Conservation (phyloP, 2,888 invertebrate species). For the Lithophane socia region DNA sequence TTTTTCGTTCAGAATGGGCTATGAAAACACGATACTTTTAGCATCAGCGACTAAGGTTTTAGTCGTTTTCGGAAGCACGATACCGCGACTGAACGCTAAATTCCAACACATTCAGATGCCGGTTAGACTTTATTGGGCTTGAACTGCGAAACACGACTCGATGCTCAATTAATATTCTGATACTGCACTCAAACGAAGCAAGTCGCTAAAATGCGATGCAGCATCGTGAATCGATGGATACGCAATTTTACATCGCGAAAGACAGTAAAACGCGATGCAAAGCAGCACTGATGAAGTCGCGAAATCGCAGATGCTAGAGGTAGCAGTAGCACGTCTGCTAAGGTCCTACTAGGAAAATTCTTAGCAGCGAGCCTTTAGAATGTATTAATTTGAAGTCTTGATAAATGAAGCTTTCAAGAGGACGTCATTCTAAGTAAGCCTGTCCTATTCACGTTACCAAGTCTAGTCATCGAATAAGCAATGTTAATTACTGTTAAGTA, state of each 20-base stretch:
- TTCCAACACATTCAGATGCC: background rate
- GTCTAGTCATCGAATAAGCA: conserved; percentile 44
- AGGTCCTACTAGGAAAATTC: background rate
- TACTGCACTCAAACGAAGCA: background rate
- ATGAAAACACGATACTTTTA: conserved; percentile 12
- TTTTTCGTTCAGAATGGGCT: conserved; percentile 17
- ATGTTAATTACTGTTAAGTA: conserved; percentile 52
- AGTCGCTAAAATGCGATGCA: background rate
- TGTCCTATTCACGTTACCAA: conserved; percentile 19
- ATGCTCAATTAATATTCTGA: conserved; percentile 12
- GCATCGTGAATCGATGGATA: background rate
- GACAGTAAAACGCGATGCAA: no score
- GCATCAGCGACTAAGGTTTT: background rate
- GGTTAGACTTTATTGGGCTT: background rate
- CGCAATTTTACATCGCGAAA: background rate
- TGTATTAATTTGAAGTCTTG: background rate
- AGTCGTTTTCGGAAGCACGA: background rate
- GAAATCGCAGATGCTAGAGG: background rate
- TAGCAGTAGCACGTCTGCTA: background rate
- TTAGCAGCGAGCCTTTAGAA: background rate
- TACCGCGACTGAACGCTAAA: background rate
- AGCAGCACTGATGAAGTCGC: background rate
- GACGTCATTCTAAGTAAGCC: background rate
- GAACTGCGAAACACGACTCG: background rate
- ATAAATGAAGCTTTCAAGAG: conserved; percentile 18